Percentiles rank a stretch among this genome's conserved stretches.
Conservation (phyloP, 2,113 vertebrate genomes). For the Pelvicachromis taeniatus region DNA sequence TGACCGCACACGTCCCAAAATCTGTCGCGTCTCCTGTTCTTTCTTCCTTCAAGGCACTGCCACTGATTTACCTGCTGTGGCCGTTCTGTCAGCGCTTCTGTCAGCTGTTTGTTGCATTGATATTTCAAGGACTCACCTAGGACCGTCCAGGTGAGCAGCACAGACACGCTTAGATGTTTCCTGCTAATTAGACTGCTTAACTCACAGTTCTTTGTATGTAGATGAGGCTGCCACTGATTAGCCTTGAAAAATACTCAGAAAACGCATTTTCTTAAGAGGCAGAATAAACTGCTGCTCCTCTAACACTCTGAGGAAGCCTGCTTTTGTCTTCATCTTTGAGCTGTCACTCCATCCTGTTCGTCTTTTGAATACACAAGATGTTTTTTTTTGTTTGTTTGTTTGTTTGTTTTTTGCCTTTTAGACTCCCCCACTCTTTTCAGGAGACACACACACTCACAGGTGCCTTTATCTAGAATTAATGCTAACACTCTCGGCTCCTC, state of each 20-base stretch:
- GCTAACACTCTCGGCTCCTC: not conserved
- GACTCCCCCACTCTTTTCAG: not conserved
- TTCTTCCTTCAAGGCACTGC: not conserved
- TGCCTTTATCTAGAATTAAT: not conserved
- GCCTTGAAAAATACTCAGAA: slow-evolving; percentile 1
- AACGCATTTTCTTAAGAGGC: not conserved
- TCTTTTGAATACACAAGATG: not conserved
- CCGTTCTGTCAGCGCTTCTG: slow-evolving; percentile 7
- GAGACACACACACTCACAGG: not conserved
- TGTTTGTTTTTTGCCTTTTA: not conserved
- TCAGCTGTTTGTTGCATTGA: not conserved
- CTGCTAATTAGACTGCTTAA: slow-evolving; percentile 14
- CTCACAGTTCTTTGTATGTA: slow-evolving; percentile 21
- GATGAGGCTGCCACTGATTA: slow-evolving; percentile 21
- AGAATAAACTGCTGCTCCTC: not conserved
- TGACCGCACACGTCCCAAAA: slow-evolving; percentile 16
- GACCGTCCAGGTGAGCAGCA: not conserved
- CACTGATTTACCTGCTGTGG: not conserved
- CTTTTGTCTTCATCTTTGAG: not conserved
- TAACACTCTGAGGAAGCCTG: not conserved
- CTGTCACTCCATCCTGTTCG: not conserved
- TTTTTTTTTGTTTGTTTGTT: not conserved
- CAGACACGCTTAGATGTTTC: slow-evolving; percentile 13
- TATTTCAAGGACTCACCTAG: slow-evolving; percentile 14
- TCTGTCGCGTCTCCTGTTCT: slow-evolving; percentile 25